A percentile compares a stretch with the other conserved stretches of the same genome.
Conservation (phyloP, 2,113 vertebrate species). For the Orycteropus afer region DNA sequence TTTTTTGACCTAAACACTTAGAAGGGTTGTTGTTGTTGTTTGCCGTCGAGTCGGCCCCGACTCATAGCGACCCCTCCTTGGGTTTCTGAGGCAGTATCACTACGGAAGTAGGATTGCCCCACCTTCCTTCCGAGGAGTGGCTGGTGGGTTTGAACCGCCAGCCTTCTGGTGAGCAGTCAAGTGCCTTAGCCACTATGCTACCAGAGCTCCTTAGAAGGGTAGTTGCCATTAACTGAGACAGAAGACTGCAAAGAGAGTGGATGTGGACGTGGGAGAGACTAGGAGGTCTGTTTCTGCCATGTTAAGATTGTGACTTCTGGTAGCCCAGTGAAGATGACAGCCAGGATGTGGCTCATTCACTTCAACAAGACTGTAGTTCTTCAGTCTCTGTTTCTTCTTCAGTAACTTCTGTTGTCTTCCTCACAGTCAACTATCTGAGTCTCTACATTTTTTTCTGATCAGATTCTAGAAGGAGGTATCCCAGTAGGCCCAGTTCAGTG, state of each 20-base stretch:
- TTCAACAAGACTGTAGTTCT: neutral
- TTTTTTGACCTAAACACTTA: neutral
- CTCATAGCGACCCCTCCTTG: too few relatives aligned
- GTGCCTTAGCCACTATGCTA: too few relatives aligned
- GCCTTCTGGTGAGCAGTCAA: too few relatives aligned
- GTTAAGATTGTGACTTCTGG: neutral
- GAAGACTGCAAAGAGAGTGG: neutral
- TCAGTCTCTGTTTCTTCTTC: neutral
- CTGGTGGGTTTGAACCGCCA: too few relatives aligned
- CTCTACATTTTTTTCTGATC: neutral
- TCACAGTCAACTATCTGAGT: too few relatives aligned
- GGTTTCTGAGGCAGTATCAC: too few relatives aligned
- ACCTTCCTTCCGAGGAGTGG: too few relatives aligned
- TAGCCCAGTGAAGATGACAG: neutral
- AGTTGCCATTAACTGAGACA: neutral
- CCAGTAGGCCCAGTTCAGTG: neutral
- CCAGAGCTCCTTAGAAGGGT: too few relatives aligned
- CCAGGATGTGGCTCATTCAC: neutral
- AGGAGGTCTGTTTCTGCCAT: neutral
- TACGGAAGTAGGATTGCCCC: too few relatives aligned
- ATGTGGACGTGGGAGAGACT: neutral
- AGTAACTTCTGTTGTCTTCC: neutral
- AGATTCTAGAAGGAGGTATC: neutral
- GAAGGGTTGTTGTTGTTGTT: neutral
- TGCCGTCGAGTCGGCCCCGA: too few relatives aligned